Percentiles rank a stretch among this genome's conserved stretches.
Conservation (phyloP, 2,113 vertebrate species). For the Tangachromis dhanisi region DNA sequence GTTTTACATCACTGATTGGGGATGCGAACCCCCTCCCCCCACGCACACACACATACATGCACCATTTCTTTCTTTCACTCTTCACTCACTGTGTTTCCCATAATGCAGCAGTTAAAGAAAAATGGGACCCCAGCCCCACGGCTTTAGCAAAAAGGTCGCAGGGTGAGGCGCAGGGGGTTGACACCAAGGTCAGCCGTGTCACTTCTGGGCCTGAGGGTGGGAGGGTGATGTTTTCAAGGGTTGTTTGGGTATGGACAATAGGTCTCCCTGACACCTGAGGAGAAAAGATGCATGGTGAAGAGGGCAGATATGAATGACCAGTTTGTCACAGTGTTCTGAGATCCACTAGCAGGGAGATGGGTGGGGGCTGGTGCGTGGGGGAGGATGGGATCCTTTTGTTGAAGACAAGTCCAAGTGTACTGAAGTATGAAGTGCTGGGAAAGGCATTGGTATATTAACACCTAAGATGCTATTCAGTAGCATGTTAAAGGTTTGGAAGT, state of each 20-base stretch:
- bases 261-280: conserved; percentile 20
- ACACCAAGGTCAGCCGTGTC: conserved; percentile 54
- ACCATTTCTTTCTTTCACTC: not conserved
- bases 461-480: not conserved
- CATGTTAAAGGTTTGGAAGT: not conserved
- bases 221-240: not conserved
- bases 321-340: conserved; percentile 23
- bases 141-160: not conserved
- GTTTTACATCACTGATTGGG: conserved; percentile 70
- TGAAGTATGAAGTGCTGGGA: not conserved
- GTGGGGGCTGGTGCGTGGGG: not conserved
- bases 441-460: not conserved
- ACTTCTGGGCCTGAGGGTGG: conserved; percentile 17
- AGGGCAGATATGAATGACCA: conserved; percentile 3
- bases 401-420: not conserved
- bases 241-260: conserved; percentile 23
- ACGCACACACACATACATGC: not conserved
- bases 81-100: conserved; percentile 35
- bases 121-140: not conserved
- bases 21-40: not conserved
- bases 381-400: not conserved
- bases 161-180: conserved; percentile 12
- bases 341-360: not conserved
- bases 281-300: conserved; percentile 16
- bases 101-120: conserved; percentile 21